These are phyloP conservation scores for Scomberomorus guttatus DNA, from an alignment of 2,797 vertebrate species.

Conservation along the genomic window DNA sequence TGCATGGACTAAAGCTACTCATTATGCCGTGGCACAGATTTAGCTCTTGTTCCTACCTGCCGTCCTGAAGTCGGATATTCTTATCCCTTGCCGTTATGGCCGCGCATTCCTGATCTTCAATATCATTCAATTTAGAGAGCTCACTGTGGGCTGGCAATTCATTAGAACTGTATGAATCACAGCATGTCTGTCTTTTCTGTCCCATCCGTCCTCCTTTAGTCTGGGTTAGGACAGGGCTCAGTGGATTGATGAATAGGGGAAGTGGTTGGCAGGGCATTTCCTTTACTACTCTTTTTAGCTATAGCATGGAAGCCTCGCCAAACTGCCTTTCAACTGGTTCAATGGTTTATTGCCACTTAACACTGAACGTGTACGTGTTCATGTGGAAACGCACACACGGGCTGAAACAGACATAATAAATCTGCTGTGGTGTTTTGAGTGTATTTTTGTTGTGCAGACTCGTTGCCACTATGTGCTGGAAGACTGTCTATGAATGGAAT, in stretches of 20 bases:
- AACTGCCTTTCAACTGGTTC: slow-evolving; percentile 54
- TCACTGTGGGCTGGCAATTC: slow-evolving; percentile 30
- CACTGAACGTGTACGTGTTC: slow-evolving; percentile 23
- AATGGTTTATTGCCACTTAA: slow-evolving; percentile 47
- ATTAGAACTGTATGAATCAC: slow-evolving; percentile 59
- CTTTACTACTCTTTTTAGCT: slow-evolving; percentile 58
- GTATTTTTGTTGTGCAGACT: slow-evolving; percentile 36
- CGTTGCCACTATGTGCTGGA: slow-evolving; percentile 29
- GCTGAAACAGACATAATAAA: slow-evolving; percentile 29
- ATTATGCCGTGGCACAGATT: slow-evolving; percentile 20
- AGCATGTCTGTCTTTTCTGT: slow-evolving; percentile 61
- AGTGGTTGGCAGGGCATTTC: slow-evolving; percentile 63
- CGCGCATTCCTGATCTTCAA: slow-evolving; percentile 20
- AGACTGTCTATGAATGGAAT: slow-evolving; percentile 40
- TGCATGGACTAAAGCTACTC: slow-evolving; percentile 7
- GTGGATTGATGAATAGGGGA: slow-evolving; percentile 68
- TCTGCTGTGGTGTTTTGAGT: slow-evolving; percentile 45
- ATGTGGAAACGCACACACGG: slow-evolving; percentile 11
- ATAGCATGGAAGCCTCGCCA: slow-evolving; percentile 50
- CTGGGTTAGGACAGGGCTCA: slow-evolving; percentile 53
- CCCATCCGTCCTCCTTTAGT: slow-evolving; percentile 66
- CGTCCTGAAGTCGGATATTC: slow-evolving; percentile 7
- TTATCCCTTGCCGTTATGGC: not conserved
- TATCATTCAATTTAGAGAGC: slow-evolving; percentile 36
- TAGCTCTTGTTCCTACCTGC: slow-evolving; percentile 19